These are phyloP conservation scores for Helostoma temminkii DNA, from an alignment of 2,797 vertebrate species.

Conservation along the genomic window DNA sequence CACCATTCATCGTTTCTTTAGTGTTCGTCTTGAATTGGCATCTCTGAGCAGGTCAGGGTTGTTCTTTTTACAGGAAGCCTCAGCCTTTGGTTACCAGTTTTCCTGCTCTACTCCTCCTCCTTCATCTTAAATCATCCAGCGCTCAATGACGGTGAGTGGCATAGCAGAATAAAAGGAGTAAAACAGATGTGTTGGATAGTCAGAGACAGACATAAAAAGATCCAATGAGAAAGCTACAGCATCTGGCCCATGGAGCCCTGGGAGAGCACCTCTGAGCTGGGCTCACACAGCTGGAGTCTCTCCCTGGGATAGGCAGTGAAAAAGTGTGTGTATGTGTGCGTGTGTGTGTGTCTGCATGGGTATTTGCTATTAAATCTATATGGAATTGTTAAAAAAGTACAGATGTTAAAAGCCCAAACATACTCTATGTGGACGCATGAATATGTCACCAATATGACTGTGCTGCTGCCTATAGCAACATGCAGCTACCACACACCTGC, in stretches of 20 bases:
- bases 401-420: not conserved
- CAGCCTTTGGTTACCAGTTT: conserved; percentile 41
- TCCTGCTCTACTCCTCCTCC: conserved; percentile 28
- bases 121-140: conserved; percentile 27
- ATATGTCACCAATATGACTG: not conserved
- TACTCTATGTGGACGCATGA: not conserved
- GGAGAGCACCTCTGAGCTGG: conserved; percentile 64
- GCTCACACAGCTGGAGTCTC: conserved; percentile 63
- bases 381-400: not conserved
- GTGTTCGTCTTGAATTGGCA: conserved; percentile 39
- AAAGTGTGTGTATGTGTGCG: conserved; percentile 2
- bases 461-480: not conserved
- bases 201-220: conserved; percentile 24
- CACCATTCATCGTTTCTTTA: conserved; percentile 48
- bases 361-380: conserved; percentile 15
- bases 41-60: conserved; percentile 51
- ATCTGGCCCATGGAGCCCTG: conserved; percentile 57
- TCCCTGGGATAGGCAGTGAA: conserved; percentile 30
- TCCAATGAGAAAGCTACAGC: conserved; percentile 38
- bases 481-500: not conserved
- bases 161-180: conserved; percentile 25
- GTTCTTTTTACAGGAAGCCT: conserved; percentile 48
- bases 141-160: conserved; percentile 33
- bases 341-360: conserved; percentile 20
- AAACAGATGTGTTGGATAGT: conserved; percentile 46